Evolutionary conservation across 2,113 vertebrate species (phyloP).

Genomic region (Proteles cristata): DNA sequence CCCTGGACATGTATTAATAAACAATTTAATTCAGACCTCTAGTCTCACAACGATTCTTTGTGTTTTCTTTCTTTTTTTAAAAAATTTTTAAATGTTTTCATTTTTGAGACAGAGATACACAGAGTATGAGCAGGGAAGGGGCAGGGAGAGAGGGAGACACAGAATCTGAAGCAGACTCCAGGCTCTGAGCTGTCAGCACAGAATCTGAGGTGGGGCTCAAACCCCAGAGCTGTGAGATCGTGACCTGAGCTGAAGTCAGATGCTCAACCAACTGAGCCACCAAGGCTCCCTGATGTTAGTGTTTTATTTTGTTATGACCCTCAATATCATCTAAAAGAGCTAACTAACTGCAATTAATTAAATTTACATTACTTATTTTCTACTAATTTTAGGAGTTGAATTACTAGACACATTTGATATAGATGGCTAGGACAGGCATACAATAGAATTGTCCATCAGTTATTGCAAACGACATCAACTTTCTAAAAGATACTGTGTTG

Average conservation of each 20-base stretch:
- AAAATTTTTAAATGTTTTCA: too few relatives aligned
- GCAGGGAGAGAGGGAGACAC: too few relatives aligned
- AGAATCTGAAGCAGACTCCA: too few relatives aligned
- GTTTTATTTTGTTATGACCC: not conserved
- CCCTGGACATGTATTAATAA: not conserved
- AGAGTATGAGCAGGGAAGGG: too few relatives aligned
- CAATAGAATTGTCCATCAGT: not conserved
- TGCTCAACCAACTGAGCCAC: too few relatives aligned
- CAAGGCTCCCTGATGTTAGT: not conserved
- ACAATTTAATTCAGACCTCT: not conserved
- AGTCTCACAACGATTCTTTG: not conserved
- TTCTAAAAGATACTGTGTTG: conserved; percentile 50
- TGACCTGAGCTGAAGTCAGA: too few relatives aligned
- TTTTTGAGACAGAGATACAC: too few relatives aligned
- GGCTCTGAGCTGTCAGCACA: too few relatives aligned
- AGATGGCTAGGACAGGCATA: not conserved
- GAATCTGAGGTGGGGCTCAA: too few relatives aligned
- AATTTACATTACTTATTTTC: not conserved
- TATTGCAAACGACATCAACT: conserved; percentile 63
- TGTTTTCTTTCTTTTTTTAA: not conserved
- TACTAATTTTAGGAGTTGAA: not conserved
- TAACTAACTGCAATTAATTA: not conserved
- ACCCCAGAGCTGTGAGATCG: too few relatives aligned
- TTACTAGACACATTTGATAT: not conserved
- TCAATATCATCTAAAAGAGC: not conserved